phyloP scores from a whole-genome alignment of 2,797 vertebrate genomes.

The Alca torda region DNA sequence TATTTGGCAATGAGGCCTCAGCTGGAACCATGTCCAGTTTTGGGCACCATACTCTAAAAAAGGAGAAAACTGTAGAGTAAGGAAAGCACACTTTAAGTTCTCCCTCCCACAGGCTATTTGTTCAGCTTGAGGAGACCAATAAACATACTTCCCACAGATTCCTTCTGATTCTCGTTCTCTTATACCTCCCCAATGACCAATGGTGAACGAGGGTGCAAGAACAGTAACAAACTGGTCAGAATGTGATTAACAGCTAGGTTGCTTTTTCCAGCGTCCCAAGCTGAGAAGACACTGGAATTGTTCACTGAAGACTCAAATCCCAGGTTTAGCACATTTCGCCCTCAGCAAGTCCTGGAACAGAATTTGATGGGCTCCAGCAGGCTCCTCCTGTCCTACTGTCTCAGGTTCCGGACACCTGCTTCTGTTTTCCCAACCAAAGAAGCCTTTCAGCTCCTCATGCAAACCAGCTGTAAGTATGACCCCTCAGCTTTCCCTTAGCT shows the following conservation, averaged over 20 bases:
- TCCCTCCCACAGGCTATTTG: background rate
- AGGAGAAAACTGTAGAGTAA: background rate
- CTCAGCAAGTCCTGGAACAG: background rate
- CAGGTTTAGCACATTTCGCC: background rate
- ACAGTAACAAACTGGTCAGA: background rate
- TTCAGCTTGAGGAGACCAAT: background rate
- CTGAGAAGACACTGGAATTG: background rate
- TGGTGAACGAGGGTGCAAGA: background rate
- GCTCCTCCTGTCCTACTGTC: background rate
- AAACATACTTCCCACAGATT: background rate
- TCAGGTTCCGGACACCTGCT: background rate
- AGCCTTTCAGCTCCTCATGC: conserved; percentile 3
- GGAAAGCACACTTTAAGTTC: background rate
- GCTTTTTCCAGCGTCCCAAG: background rate
- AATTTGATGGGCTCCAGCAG: background rate
- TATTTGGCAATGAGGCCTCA: background rate
- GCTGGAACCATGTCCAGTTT: background rate
- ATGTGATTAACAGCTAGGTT: background rate
- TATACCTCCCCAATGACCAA: background rate
- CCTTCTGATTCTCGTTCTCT: background rate
- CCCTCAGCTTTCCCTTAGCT: background rate
- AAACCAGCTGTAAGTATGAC: background rate
- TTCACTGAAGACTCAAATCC: background rate
- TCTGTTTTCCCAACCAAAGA: background rate
- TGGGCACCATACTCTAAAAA: background rate